A percentile compares a stretch with the other conserved stretches of the same genome.
Evolutionary conservation across 2,797 vertebrate genomes (phyloP).

Genomic region (Poecilia wingei): DNA sequence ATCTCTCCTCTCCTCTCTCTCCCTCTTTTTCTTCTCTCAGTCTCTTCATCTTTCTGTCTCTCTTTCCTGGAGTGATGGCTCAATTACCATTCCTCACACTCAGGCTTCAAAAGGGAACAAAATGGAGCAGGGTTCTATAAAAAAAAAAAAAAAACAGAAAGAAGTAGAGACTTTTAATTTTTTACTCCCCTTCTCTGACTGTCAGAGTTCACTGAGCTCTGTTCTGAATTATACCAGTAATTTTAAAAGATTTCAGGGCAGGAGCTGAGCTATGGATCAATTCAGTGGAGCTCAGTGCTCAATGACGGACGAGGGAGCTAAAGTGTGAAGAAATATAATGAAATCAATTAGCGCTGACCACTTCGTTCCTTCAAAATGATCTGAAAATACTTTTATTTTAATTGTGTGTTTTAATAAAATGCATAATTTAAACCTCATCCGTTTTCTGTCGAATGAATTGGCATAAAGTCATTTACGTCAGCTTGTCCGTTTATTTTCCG

Average conservation of each 20-base stretch:
- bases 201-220: constrained; percentile 48
- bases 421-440: constrained; percentile 9
- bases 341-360: constrained; percentile 48
- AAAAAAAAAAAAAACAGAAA: constrained; percentile 14
- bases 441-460: constrained; percentile 14
- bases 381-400: constrained; percentile 18
- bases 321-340: constrained; percentile 44
- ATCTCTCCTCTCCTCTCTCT: constrained; percentile 6
- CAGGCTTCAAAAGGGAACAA: constrained; percentile 57
- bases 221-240: constrained; percentile 53
- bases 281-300: constrained; percentile 50
- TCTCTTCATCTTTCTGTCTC: constrained; percentile 51
- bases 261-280: constrained; percentile 48
- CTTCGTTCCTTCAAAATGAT: constrained; percentile 13
- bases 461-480: constrained; percentile 21
- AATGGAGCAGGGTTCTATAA: constrained; percentile 53
- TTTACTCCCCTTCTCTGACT: constrained; percentile 37
- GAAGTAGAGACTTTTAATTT: constrained; percentile 50
- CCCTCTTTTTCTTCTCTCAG: constrained; percentile 21
- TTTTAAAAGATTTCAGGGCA: constrained; percentile 48
- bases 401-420: constrained; percentile 12
- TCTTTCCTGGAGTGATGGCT: constrained; percentile 62
- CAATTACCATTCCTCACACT: constrained; percentile 68
- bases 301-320: constrained; percentile 39
- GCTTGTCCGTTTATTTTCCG: constrained; percentile 33